phyloP scores from a whole-genome alignment of 35 echinoderm and acorn worm genomes.

The Ophioderma brevispina region DNA sequence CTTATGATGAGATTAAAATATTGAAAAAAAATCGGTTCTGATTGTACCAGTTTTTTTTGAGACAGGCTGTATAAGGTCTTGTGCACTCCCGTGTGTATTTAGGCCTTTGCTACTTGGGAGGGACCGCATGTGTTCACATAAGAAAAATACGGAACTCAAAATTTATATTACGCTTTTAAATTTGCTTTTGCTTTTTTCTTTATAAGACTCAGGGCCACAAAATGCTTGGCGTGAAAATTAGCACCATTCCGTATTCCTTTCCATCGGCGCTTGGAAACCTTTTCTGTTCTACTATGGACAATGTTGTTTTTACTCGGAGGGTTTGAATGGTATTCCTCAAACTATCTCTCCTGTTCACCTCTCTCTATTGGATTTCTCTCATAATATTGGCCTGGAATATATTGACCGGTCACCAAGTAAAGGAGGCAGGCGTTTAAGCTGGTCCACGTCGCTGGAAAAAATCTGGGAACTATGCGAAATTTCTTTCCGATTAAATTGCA shows the following conservation, averaged over 20 bases:
- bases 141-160: no score
- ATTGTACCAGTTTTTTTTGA: no score
- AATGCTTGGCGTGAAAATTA: neutral
- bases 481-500: constrained; percentile 59
- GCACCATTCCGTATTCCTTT: constrained; percentile 82
- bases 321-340: neutral
- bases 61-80: no score
- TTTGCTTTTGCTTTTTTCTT: no score
- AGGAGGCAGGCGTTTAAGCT: constrained; percentile 56
- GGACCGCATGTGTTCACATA: no score
- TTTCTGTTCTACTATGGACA: constrained; percentile 72
- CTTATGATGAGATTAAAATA: no score
- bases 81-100: no score
- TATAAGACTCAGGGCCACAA: no score
- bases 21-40: no score
- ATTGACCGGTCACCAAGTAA: constrained; percentile 54
- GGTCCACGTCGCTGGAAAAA: constrained; percentile 43
- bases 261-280: constrained; percentile 78
- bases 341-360: neutral
- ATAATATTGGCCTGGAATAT: constrained; percentile 43
- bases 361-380: constrained; percentile 60
- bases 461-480: constrained; percentile 54
- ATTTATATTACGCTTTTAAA: no score
- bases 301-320: constrained; percentile 58
- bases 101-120: no score